Evolutionary conservation across 2,888 invertebrate genomes (phyloP).

Genomic region (Palloptera scutellata): DNA sequence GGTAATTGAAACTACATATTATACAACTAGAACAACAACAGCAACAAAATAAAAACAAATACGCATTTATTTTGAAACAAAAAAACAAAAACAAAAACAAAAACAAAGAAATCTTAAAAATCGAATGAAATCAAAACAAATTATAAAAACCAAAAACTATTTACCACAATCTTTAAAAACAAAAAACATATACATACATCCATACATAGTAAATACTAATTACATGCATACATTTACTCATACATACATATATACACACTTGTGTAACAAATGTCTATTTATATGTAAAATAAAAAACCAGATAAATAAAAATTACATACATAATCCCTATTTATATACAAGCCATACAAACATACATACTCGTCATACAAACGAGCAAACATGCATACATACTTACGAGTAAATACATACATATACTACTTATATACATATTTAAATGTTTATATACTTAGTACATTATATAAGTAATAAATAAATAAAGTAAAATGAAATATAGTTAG

Average conservation of each 20-base stretch:
- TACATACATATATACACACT: constrained; percentile 4
- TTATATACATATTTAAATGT: constrained; percentile 16
- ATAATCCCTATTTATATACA: constrained; percentile 38
- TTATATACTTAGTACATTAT: constrained; percentile 4
- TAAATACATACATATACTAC: constrained; percentile 10
- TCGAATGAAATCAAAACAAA: too few species aligned
- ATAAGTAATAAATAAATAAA: constrained; percentile 4
- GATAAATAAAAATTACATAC: constrained; percentile 16
- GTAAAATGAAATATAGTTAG: constrained; percentile 47
- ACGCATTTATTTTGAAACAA: too few species aligned
- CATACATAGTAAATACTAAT: neutral
- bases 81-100: too few species aligned
- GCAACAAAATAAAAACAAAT: too few species aligned
- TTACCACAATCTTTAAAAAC: too few species aligned
- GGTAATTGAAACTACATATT: too few species aligned
- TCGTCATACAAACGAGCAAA: constrained; percentile 24
- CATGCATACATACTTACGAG: constrained; percentile 5
- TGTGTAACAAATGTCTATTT: neutral
- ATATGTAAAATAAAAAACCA: too few species aligned
- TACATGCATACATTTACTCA: neutral
- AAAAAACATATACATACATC: neutral
- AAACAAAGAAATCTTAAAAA: too few species aligned
- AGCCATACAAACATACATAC: constrained; percentile 25
- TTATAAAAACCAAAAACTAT: too few species aligned
- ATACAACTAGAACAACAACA: too few species aligned